These are phyloP conservation scores for Ahaetulla prasina DNA, from an alignment of 2,113 vertebrate genomes.

Conservation along the genomic window DNA sequence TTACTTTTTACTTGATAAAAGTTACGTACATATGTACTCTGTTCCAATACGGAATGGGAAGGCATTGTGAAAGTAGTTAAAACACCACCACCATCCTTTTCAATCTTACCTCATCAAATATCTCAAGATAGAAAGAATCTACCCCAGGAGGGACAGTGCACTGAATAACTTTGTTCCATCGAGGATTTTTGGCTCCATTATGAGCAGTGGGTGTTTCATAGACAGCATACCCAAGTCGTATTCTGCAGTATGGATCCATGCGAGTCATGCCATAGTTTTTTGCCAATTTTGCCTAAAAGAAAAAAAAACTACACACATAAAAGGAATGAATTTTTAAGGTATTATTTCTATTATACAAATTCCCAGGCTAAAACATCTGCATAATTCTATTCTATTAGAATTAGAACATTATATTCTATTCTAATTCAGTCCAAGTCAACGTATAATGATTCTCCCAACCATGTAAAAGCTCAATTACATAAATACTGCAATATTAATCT, in stretches of 20 bases:
- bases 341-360: neutral
- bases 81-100: neutral
- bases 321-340: neutral
- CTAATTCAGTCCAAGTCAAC: neutral
- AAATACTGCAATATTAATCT: neutral
- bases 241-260: slow-evolving; percentile 95
- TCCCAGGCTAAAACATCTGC: neutral
- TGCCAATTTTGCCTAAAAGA: slow-evolving; percentile 86
- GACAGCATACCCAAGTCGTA: slow-evolving; percentile 90
- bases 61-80: neutral
- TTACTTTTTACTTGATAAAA: neutral
- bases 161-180: slow-evolving; percentile 98
- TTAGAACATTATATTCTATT: too few species aligned
- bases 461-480: neutral
- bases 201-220: slow-evolving; percentile 97
- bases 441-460: neutral
- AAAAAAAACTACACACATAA: slow-evolving; percentile 11
- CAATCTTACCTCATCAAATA: slow-evolving; percentile 90
- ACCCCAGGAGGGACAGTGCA: slow-evolving; percentile 91
- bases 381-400: neutral
- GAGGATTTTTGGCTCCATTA: slow-evolving; percentile 95
- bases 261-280: slow-evolving; percentile 98
- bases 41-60: neutral
- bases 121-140: slow-evolving; percentile 97
- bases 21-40: neutral